Evolutionary conservation across 37 sponge, comb jelly and placozoan species (phyloP).

Genomic region (Hexactinellida sp.): DNA sequence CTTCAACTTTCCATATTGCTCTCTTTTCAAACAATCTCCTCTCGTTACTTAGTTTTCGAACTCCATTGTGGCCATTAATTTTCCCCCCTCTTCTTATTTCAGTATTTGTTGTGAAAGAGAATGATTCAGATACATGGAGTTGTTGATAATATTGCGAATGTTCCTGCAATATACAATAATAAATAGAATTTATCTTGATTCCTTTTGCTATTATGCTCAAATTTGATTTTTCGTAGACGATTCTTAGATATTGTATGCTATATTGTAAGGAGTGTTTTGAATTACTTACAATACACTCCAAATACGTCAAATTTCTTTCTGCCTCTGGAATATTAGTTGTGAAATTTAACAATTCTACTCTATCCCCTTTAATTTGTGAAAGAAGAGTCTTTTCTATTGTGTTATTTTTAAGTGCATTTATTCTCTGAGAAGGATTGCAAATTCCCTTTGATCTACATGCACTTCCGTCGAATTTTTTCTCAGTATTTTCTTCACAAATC

Average conservation of each 20-base stretch:
- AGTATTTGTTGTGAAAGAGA: constrained; percentile 22
- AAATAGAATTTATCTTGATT: neutral
- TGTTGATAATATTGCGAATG: neutral
- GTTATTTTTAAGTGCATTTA: neutral
- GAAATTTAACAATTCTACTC: neutral
- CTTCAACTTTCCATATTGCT: too few relatives aligned
- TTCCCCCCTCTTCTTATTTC: neutral
- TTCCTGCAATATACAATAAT: neutral
- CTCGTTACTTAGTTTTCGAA: neutral
- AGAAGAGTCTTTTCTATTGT: neutral
- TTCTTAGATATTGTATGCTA: neutral
- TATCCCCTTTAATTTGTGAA: neutral
- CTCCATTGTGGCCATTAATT: neutral
- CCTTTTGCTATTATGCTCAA: neutral
- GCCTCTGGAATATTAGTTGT: neutral
- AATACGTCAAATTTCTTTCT: neutral
- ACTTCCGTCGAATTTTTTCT: neutral
- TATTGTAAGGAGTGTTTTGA: neutral
- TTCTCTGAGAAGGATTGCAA: neutral
- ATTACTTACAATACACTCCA: neutral
- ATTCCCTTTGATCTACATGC: neutral
- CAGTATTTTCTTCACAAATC: neutral
- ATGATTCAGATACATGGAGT: neutral
- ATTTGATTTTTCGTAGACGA: neutral
- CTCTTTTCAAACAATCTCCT: too few relatives aligned